Evolutionary conservation across 2,888 invertebrate genomes (phyloP), one percentile per base, ranked within the genome.

Genomic region (Arrhopalites spinosus): DNA sequence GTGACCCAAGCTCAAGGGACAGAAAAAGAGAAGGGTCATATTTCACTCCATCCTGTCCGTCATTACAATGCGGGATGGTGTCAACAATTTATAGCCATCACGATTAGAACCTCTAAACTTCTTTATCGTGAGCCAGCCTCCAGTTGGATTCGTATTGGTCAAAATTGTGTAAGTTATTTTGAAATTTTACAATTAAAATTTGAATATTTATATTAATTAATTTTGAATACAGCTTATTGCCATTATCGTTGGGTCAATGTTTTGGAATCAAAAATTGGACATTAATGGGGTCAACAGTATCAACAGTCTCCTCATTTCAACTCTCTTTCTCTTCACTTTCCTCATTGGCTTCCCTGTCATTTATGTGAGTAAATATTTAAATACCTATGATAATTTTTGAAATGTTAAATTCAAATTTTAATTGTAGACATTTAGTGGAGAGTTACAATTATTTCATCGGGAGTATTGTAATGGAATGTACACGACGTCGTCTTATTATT

Each of bases 271-370:
- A 36, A 85, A 36, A 36, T 11, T 93, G 73, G 91, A 92, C 84
- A 93, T 94, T 85, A 93, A 93, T 83, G 96, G 94, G 1, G 93
- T 96, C 0, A 93, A 93, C 91, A 97, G 97, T 86, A 93, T 96
- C 81, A 96, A 95, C 85, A 96, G 96, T 61, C 94, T 93, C 30
- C 88, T 96, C 73, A 96, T 95, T 85, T 90, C 96, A 84, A 92
- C 95, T 85, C 89, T 95, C 68, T 93, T 94, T 20, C 95, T 94
- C 84, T 93, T 95, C 91, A 96, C 96, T 5, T 96, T 96, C 86
- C 93, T 95, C 84, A 96, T 96, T 85, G 25, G 27, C 8, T 27
- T n/a, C 27, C 13, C 61, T 3, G 13, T 63, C 25, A 56, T 63
- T n/a, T 84, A 95, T 95, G 36, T 36, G 11, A 3, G 36, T n/a